Evolutionary conservation across 2,113 vertebrate genomes (phyloP).

Genomic region (Anser brachyrhynchus): DNA sequence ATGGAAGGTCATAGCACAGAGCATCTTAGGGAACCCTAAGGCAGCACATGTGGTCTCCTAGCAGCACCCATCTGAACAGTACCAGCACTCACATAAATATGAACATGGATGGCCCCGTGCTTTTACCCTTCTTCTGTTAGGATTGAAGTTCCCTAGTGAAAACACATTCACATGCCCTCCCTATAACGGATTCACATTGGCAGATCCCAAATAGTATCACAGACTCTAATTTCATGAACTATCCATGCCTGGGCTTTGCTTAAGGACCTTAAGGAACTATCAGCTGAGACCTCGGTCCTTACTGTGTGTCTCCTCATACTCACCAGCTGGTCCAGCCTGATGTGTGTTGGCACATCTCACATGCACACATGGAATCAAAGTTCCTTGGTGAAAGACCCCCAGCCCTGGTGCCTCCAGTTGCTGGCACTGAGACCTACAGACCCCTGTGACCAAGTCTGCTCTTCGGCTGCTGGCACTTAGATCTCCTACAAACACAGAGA

Average conservation of each 20-base stretch:
- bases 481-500: background rate
- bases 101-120: background rate
- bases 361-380: background rate
- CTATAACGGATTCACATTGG: background rate
- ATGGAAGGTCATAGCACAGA: background rate
- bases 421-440: background rate
- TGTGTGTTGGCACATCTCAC: background rate
- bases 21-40: background rate
- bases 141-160: background rate
- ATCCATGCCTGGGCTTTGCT: background rate
- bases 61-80: background rate
- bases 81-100: background rate
- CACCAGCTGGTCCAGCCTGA: background rate
- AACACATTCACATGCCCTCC: background rate
- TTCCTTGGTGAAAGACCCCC: background rate
- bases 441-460: background rate
- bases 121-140: background rate
- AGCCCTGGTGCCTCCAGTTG: background rate
- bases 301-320: background rate
- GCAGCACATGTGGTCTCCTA: fast-evolving
- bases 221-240: background rate
- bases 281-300: background rate
- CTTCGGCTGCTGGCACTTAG: background rate
- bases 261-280: background rate
- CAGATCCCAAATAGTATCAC: background rate